Evolutionary conservation across 2,888 invertebrate genomes (phyloP), one percentile per base, ranked within the genome.

Genomic region (Orchestes rusci): DNA sequence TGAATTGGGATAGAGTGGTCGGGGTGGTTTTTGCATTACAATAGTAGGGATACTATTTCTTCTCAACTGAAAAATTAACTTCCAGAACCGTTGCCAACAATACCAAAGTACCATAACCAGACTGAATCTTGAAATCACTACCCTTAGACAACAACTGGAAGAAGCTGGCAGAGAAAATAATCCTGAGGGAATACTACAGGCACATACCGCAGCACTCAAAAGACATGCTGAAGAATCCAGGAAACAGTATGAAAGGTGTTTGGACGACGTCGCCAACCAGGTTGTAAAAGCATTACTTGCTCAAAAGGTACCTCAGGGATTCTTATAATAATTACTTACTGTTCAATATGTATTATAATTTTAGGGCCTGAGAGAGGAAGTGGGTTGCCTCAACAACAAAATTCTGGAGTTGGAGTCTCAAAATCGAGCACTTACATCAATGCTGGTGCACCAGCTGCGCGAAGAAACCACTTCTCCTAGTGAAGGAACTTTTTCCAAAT

Each of bases 241-340:
- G 49, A 73, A 79, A 51, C 85, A 87, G 59, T 88, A 88, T 69
- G 85, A 88, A 70, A 71, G 80, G 59, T 76, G 87, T 66, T 70
- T 88, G 60, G 84, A 89, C 70, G 83, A 89, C 70, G 84, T 89
- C 52, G 88, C 85, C 49, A 84, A 84, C 67, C 84, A 84, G 65
- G 84, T 86, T 54, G 85, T 89, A 45, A 79, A 84, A 57, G 88
- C 88, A 37, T 73, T 89, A 52, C 76, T 89, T 55, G 82, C 84
- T 36, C 89, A 89, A 73, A 89, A 88, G 80, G 87, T 87, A 66
- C 28, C 23, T 28, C 10, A 17, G 16, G 5, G 23, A 12, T 32
- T 23, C 2, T n/a, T 27, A 18, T 17, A 16, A 3, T 16, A 3
- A 18, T 10, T 23, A 7, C 23, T 23, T 10, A 23, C 7, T 23